phyloP scores from a whole-genome alignment of 2,888 invertebrate species.

The Unio pictorum region DNA sequence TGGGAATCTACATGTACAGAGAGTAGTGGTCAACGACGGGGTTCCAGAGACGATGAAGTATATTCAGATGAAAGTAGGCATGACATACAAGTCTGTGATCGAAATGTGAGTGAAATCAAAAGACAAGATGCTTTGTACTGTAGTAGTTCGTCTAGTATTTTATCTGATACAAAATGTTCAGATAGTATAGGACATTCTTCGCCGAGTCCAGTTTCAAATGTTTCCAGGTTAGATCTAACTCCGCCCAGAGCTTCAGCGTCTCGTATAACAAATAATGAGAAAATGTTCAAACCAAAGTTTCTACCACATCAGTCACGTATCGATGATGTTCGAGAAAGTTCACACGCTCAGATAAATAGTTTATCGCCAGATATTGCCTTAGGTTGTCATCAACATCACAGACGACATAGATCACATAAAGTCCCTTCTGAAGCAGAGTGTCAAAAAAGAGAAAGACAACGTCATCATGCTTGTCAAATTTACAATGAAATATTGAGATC shows the following conservation, averaged over 20 bases:
- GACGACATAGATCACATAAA: too few relatives aligned
- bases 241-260: conserved; percentile 2
- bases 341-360: conserved; percentile 16
- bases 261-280: conserved; percentile 2
- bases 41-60: too few relatives aligned
- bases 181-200: conserved; percentile 7
- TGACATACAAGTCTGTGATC: conserved; percentile 1
- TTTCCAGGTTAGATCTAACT: conserved; percentile 3
- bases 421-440: too few relatives aligned
- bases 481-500: background rate
- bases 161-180: conserved; percentile 33
- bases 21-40: too few relatives aligned
- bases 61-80: too few relatives aligned
- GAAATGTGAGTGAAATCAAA: conserved; percentile 1
- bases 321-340: conserved; percentile 2
- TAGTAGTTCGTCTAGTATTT: conserved; percentile 50
- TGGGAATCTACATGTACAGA: too few relatives aligned
- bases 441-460: too few relatives aligned
- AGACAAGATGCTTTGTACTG: conserved; percentile 33
- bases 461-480: background rate
- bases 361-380: conserved; percentile 40
- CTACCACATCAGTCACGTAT: too few relatives aligned
- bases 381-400: conserved; percentile 6
- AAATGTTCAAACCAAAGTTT: conserved; percentile 7
- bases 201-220: conserved; percentile 8